These are phyloP conservation scores for Campoletis sonorensis DNA, from an alignment of 1,140 invertebrate species.

Conservation along the genomic window DNA sequence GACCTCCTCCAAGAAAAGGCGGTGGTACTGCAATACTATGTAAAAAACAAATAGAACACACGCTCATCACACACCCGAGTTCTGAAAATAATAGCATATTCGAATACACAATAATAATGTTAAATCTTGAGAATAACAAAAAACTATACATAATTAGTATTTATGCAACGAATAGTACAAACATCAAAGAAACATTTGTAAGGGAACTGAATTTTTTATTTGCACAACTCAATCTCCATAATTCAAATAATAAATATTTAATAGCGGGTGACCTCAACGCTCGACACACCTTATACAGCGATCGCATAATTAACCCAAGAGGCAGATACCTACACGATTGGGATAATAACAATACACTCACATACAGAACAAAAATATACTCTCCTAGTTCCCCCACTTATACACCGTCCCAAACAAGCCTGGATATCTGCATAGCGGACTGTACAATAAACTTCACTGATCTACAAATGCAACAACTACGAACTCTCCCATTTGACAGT, in stretches of 20 bases:
- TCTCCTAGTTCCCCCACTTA: too few relatives aligned
- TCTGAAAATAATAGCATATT: background rate
- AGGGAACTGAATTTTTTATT: slow-evolving; percentile 43
- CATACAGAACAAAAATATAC: background rate
- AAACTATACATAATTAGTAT: slow-evolving; percentile 1
- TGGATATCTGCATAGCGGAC: too few relatives aligned
- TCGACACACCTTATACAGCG: slow-evolving; percentile 15
- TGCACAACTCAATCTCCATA: slow-evolving; percentile 8
- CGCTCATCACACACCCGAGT: slow-evolving; percentile 18
- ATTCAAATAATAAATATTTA: slow-evolving; percentile 24
- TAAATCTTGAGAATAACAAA: slow-evolving; percentile 52
- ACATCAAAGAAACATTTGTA: slow-evolving; percentile 12
- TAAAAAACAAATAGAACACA: background rate
- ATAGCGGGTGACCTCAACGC: slow-evolving; percentile 48
- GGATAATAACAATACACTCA: background rate
- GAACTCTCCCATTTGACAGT: too few relatives aligned
- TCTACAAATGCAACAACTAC: too few relatives aligned
- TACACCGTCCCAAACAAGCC: too few relatives aligned
- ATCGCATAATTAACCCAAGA: slow-evolving; percentile 19
- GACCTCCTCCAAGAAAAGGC: slow-evolving; percentile 25
- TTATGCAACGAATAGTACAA: background rate
- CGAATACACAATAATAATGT: background rate
- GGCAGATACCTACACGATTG: slow-evolving; percentile 13
- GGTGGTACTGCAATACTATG: slow-evolving; percentile 47
- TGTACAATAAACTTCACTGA: too few relatives aligned